Evolutionary conservation across 2,888 invertebrate genomes (phyloP), one percentile per base, ranked within the genome.

Genomic region (Leptopilina syphax): DNA sequence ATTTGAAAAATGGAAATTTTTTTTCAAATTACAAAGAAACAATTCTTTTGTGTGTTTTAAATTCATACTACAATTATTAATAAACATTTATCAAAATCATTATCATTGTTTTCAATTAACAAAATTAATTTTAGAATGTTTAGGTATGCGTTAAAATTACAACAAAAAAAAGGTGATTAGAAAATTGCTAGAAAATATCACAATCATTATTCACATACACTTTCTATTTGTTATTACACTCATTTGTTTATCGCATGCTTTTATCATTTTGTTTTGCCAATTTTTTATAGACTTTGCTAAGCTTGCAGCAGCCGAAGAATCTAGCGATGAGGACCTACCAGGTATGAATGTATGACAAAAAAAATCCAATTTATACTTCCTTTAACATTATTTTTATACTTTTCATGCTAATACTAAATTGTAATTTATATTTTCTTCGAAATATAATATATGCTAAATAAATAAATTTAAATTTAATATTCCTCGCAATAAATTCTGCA

Each of bases 201-300:
- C 54, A 54, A 54, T 70, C 34, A 73, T 57, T 44, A 44, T 73
- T 13, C 4, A n/a, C 54, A 34, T 34, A 34, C 34, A 27, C 57
- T n/a, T 73, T 57, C n/a, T 13, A n/a, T 50, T 70, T 73, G 34
- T 57, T 34, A 34, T 73, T 57, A 73, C 57, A 57, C 57, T 57
- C 57, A 41, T 73, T 34, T 73, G 57, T 89, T 88, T 86, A 87
- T 85, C 82, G 90, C 91, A 90, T 90, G 90, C 90, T 91, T 90
- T 89, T 89, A 90, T 89, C 84, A 81, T 86, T 89, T 89, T 88
- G 85, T 87, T 90, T 91, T 50, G 50, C 90, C 88, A 82, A 87
- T 83, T 86, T 89, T 88, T 88, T 86, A 89, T 90, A 91, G 91
- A 91, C 90, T 91, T 89, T 90, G 88, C 91, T 90, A 91, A 90